phyloP scores from a whole-genome alignment of 2,797 vertebrate genomes.

The Parotocinclus haroldoi region DNA sequence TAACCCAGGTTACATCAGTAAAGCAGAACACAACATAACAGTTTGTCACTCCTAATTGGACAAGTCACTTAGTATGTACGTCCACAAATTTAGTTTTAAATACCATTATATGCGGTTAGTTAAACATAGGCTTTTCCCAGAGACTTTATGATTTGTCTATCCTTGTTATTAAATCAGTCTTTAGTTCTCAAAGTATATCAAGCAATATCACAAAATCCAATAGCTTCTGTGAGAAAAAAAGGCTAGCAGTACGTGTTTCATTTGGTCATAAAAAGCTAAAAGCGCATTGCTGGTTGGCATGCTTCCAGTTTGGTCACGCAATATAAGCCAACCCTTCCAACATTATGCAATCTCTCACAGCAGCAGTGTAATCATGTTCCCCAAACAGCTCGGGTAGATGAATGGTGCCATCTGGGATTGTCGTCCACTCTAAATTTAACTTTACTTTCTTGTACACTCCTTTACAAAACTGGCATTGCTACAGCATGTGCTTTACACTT shows the following conservation, averaged over 20 bases:
- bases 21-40: no score
- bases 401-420: constrained; percentile 32
- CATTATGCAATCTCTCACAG: constrained; percentile 19
- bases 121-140: no score
- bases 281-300: background rate
- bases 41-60: no score
- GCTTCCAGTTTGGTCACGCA: background rate
- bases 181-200: no score
- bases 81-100: no score
- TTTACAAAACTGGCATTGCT: background rate
- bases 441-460: background rate
- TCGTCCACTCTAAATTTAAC: constrained; percentile 25
- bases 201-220: no score
- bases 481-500: background rate
- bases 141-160: no score
- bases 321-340: constrained; percentile 13
- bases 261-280: constrained; percentile 9
- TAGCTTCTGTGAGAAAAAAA: no score
- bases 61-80: no score
- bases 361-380: constrained; percentile 19
- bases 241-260: background rate
- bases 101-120: no score
- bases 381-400: constrained; percentile 26
- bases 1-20: no score
- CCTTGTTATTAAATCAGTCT: no score